phyloP scores from a whole-genome alignment of 2,113 vertebrate species.

The Sinocyclocheilus anshuiensis region DNA sequence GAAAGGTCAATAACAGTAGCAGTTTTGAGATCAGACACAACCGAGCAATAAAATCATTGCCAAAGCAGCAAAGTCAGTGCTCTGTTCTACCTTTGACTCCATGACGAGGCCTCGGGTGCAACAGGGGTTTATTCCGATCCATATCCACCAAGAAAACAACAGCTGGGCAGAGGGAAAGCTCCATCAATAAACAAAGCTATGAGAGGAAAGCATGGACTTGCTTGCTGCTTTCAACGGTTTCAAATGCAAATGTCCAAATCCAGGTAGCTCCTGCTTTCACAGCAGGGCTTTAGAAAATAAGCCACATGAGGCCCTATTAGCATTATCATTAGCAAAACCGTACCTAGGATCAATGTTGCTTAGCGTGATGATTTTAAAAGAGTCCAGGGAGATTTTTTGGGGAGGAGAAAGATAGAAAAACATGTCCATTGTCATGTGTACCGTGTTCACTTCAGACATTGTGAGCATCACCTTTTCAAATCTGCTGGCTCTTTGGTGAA shows the following conservation, averaged over 20 bases:
- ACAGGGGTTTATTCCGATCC: neutral
- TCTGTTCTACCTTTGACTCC: neutral
- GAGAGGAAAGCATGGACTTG: conserved; percentile 31
- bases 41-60: conserved; percentile 38
- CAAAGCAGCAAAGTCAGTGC: conserved; percentile 34
- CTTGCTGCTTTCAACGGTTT: conserved; percentile 33
- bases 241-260: neutral
- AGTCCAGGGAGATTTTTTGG: conserved; percentile 32
- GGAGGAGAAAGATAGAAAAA: conserved; percentile 35
- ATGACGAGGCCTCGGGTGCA: neutral
- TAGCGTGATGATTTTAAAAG: conserved; percentile 43
- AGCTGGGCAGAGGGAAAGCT: conserved; percentile 14
- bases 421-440: neutral
- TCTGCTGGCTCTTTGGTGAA: conserved; percentile 60
- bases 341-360: conserved; percentile 13
- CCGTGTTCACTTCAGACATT: neutral
- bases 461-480: conserved; percentile 71
- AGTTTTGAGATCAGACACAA: conserved; percentile 47
- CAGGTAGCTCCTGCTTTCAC: neutral
- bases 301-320: neutral
- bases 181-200: neutral
- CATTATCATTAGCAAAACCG: conserved; percentile 22
- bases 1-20: conserved; percentile 51
- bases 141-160: conserved; percentile 12
- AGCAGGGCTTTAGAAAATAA: conserved; percentile 2